phyloP scores from a whole-genome alignment of 2,113 vertebrate species.

The Phalacrocorax carbo region DNA sequence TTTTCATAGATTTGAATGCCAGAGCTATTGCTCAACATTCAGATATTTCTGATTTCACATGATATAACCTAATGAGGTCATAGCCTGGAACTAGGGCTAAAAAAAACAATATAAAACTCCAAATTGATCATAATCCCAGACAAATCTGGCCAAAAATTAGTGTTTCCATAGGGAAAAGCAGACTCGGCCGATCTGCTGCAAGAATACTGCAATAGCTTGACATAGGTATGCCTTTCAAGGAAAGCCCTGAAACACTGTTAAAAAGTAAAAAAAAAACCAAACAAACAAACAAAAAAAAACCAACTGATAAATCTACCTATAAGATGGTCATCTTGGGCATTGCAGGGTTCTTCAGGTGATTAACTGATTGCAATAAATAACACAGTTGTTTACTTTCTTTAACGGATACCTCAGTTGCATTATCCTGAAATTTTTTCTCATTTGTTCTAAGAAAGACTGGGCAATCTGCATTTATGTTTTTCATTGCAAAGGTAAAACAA shows the following conservation, averaged over 20 bases:
- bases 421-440: not conserved
- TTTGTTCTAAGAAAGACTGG: constrained; percentile 18
- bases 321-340: not conserved
- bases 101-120: not conserved
- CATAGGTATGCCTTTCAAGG: not conserved
- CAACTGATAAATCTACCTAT: not conserved
- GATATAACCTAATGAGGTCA: constrained; percentile 31
- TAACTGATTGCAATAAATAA: not conserved
- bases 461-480: not conserved
- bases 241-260: not conserved
- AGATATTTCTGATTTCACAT: constrained; percentile 39
- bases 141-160: not conserved
- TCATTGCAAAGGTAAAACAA: not conserved
- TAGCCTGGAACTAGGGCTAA: not conserved
- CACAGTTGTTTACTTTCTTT: not conserved
- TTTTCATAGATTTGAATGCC: constrained; percentile 28
- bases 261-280: not conserved
- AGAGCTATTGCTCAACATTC: constrained; percentile 27
- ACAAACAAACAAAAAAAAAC: too few species aligned
- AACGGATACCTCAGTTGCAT: not conserved
- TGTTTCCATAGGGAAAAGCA: not conserved
- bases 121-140: not conserved
- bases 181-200: not conserved
- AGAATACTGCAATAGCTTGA: not conserved
- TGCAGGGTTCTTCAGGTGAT: not conserved